These are phyloP conservation scores for Dioctria rufipes DNA, from an alignment of 2,888 invertebrate genomes.

Conservation along the genomic window DNA sequence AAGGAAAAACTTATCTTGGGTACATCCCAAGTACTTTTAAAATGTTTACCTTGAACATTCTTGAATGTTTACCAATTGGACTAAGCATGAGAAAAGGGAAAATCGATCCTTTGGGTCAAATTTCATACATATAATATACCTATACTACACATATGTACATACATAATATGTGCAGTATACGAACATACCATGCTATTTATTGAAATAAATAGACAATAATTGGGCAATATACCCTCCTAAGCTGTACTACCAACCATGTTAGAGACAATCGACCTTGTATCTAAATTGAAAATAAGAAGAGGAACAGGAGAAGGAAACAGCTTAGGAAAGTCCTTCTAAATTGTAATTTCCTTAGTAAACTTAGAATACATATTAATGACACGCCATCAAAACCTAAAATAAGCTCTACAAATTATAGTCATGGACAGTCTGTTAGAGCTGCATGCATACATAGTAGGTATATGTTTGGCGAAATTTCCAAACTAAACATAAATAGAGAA, in stretches of 20 bases:
- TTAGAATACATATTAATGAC: constrained; percentile 2
- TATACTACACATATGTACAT: neutral
- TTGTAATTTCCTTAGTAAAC: neutral
- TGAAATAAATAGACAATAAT: constrained; percentile 26
- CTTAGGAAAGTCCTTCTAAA: neutral
- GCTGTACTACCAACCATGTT: too few species aligned
- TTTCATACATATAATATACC: too few species aligned
- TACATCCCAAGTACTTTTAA: neutral
- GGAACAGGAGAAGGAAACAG: neutral
- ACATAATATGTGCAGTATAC: neutral
- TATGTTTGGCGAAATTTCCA: too few species aligned
- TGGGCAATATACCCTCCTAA: constrained; percentile 1
- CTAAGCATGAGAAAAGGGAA: neutral
- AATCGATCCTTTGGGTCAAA: constrained; percentile 5
- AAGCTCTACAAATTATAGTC: too few species aligned
- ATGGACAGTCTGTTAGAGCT: too few species aligned
- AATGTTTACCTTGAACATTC: constrained; percentile 7
- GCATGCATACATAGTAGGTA: too few species aligned
- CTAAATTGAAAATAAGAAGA: constrained; percentile 5
- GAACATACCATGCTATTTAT: neutral
- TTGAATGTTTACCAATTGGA: neutral
- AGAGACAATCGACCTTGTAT: neutral
- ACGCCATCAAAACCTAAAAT: too few species aligned
- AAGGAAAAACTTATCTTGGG: neutral
- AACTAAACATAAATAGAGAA: too few species aligned